A percentile compares a stretch with the other conserved stretches of the same genome.
These are phyloP conservation scores for Triplophysa yarkandensis DNA, from an alignment of 2,797 vertebrate genomes.

Conservation along the genomic window DNA sequence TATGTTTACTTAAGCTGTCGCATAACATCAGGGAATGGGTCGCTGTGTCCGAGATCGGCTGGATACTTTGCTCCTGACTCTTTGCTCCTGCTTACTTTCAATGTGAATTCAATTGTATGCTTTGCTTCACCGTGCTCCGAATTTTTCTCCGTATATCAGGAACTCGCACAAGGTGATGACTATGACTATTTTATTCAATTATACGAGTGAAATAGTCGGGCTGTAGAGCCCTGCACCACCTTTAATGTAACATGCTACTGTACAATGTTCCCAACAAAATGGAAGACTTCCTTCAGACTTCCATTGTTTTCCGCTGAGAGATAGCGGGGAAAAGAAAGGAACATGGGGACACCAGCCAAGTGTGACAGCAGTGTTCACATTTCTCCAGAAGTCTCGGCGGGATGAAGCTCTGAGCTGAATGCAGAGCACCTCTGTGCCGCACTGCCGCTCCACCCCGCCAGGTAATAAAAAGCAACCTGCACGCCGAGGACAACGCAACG, in stretches of 20 bases:
- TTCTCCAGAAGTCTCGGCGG: slow-evolving; percentile 69
- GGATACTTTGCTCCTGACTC: too few species aligned
- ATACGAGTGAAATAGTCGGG: too few species aligned
- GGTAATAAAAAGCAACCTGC: slow-evolving; percentile 54
- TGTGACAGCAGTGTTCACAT: slow-evolving; percentile 76
- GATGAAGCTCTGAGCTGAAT: slow-evolving; percentile 75
- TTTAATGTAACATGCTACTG: background rate
- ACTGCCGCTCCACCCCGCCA: slow-evolving; percentile 51
- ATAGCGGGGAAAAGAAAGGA: slow-evolving; percentile 49
- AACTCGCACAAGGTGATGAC: too few species aligned
- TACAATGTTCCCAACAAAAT: slow-evolving; percentile 2
- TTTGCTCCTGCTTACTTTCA: too few species aligned
- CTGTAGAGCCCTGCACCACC: too few species aligned
- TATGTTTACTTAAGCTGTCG: too few species aligned
- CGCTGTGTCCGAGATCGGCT: too few species aligned
- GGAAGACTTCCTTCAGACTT: slow-evolving; percentile 28
- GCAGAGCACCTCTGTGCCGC: slow-evolving; percentile 75
- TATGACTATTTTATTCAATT: too few species aligned
- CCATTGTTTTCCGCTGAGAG: slow-evolving; percentile 28
- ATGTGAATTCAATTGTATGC: too few species aligned
- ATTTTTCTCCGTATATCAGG: too few species aligned
- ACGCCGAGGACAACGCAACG: slow-evolving; percentile 51
- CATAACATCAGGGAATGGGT: too few species aligned
- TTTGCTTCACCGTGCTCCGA: too few species aligned
- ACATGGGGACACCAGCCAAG: slow-evolving; percentile 71